Evolutionary conservation across 1,140 invertebrate species (phyloP).

Genomic region (Dendroctonus valens): DNA sequence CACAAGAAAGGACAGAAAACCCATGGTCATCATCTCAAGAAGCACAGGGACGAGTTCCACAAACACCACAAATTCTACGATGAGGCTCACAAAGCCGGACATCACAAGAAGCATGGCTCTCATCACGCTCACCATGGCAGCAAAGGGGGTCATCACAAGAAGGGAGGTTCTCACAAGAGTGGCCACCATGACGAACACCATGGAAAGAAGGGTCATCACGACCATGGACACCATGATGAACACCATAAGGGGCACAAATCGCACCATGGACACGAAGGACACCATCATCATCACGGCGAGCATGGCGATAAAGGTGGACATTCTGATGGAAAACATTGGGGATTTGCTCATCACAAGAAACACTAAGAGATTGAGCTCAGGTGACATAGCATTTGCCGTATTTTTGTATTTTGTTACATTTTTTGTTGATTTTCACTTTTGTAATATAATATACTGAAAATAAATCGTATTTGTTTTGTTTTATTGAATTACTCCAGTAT

Average conservation of each 20-base stretch:
- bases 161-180: slow-evolving; percentile 69
- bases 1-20: slow-evolving; percentile 69
- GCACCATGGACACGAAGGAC: slow-evolving; percentile 64
- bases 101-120: slow-evolving; percentile 70
- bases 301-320: slow-evolving; percentile 68
- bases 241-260: slow-evolving; percentile 74
- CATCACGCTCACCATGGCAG: slow-evolving; percentile 66
- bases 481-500: not conserved
- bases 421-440: slow-evolving; percentile 20
- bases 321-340: slow-evolving; percentile 62
- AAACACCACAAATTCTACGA: slow-evolving; percentile 80
- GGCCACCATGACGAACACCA: slow-evolving; percentile 63
- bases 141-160: slow-evolving; percentile 65
- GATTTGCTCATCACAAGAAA: slow-evolving; percentile 37
- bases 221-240: slow-evolving; percentile 71
- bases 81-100: slow-evolving; percentile 71
- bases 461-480: not conserved
- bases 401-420: slow-evolving; percentile 4
- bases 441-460: slow-evolving; percentile 10
- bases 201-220: slow-evolving; percentile 66
- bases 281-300: slow-evolving; percentile 64
- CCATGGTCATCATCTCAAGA: slow-evolving; percentile 75
- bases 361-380: slow-evolving; percentile 7
- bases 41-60: slow-evolving; percentile 76
- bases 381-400: slow-evolving; percentile 3